Base-by-base conservation (phyloP, 2,797 vertebrate species). In the Carcharodon carcharias region DNA sequence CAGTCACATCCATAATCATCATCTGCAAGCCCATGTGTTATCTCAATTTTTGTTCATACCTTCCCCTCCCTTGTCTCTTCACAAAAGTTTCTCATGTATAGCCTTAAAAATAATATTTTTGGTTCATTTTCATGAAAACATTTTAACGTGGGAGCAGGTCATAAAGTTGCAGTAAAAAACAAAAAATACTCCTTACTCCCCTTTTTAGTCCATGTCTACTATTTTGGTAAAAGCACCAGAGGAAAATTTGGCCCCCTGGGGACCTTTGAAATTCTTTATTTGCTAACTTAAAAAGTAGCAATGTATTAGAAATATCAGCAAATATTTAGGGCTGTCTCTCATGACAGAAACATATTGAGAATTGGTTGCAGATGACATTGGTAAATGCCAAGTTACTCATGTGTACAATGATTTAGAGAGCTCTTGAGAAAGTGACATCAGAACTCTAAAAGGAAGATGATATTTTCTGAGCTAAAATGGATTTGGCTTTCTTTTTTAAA, bases 191-290 rank as follows among this genome's bases (percentile, higher is more conserved):
- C 18, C n/a, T 12, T 23, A 16, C n/a, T 40, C n/a, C 63, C 3
- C 61, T 67, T 45, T 65, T 93, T 2, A n/a, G 12, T 91, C 31
- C 54, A 12, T 35, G 0, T 56, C 87, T 35, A 91, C 7, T n/a
- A 91, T 91, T 91, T 91, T 91, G 56, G 58, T 89, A 58, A 89
- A 82, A 58, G 7, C 31, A 58, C 28, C 28, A 61, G 87, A 16
- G 54, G 50, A 35, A 89, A 89, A 58, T 31, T 58, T 58, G 28
- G 54, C 8, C 40, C 87, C 54, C 31, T 28, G 14, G 87, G 87
- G 56, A 91, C 12, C 28, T 91, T 58, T 91, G 88, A 91, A 91
- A 91, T 91, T 91, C 50, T 58, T 35, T 89, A 89, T 35, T 89
- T 56, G 54, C 88, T 91, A 18, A 91, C 88, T 91, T 91, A 58